Percentiles rank a stretch among this genome's conserved stretches.
Evolutionary conservation across 2,888 invertebrate genomes (phyloP).

Genomic region (Trichogramma dendrolimi): DNA sequence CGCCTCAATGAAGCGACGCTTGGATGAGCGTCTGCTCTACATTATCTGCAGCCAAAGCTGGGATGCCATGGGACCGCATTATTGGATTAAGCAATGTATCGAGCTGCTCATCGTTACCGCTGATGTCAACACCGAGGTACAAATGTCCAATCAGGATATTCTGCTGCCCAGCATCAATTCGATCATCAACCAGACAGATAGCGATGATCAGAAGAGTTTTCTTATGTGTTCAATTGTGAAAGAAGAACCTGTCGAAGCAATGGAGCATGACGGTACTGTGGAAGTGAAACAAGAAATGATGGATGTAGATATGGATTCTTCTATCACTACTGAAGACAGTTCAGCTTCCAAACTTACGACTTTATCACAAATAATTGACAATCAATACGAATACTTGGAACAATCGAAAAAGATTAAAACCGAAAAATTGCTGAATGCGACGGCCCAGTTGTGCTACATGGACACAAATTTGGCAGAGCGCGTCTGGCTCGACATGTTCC

Average conservation of each 20-base stretch:
- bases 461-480: constrained; percentile 86
- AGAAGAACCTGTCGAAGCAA: constrained; percentile 64
- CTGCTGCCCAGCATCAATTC: constrained; percentile 79
- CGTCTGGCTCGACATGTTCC: constrained; percentile 85
- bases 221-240: constrained; percentile 67
- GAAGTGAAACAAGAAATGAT: constrained; percentile 67
- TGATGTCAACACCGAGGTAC: constrained; percentile 67
- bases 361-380: constrained; percentile 62
- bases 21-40: constrained; percentile 86
- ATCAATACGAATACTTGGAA: constrained; percentile 82
- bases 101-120: constrained; percentile 83
- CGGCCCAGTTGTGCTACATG: constrained; percentile 89
- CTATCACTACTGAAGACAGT: constrained; percentile 42
- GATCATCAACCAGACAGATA: constrained; percentile 73
- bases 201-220: constrained; percentile 68
- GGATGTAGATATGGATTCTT: constrained; percentile 63
- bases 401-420: constrained; percentile 74
- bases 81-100: constrained; percentile 96
- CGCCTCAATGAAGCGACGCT: constrained; percentile 73
- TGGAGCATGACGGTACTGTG: constrained; percentile 45
- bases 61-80: constrained; percentile 94
- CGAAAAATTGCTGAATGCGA: constrained; percentile 74
- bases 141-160: constrained; percentile 73
- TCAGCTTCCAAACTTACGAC: constrained; percentile 49
- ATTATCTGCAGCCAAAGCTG: constrained; percentile 94